These are phyloP conservation scores for Hemibagrus wyckioides DNA, from an alignment of 2,113 vertebrate genomes.

Conservation along the genomic window DNA sequence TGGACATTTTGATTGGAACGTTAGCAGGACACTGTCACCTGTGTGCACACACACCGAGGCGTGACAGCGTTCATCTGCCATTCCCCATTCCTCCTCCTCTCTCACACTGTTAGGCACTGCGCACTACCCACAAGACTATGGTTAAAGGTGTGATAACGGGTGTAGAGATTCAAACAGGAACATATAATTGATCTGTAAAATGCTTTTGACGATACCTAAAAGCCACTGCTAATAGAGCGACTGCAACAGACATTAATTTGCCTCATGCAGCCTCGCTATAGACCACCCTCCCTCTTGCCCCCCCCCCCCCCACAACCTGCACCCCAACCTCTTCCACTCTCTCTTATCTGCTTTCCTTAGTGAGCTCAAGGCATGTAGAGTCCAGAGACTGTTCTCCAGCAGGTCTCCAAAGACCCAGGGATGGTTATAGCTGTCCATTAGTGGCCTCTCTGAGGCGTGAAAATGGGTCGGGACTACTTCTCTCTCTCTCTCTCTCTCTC, in stretches of 20 bases:
- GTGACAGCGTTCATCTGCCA: conserved; percentile 2
- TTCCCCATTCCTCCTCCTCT: not conserved
- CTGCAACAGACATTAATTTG: not conserved
- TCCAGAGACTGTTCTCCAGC: conserved; percentile 38
- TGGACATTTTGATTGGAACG: conserved; percentile 65
- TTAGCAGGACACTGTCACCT: conserved; percentile 65
- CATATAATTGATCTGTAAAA: conserved; percentile 11
- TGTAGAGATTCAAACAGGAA: not conserved
- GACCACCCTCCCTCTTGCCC: too few relatives aligned
- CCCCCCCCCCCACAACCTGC: not conserved
- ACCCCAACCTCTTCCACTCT: not conserved
- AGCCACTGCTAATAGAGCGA: not conserved
- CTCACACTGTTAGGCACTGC: not conserved
- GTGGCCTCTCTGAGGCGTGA: conserved; percentile 60
- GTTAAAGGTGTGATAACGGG: conserved; percentile 6
- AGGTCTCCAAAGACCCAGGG: conserved; percentile 56
- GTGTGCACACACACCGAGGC: conserved; percentile 25
- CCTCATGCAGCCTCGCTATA: not conserved
- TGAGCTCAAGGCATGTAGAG: conserved; percentile 31
- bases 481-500: conserved; percentile 40
- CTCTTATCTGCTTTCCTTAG: conserved; percentile 15
- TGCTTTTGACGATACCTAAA: not conserved
- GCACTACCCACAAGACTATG: not conserved
- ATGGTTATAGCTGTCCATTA: conserved; percentile 72
- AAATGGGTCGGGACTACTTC: conserved; percentile 70